phyloP scores from a whole-genome alignment of 2,888 invertebrate genomes.

The Hypomecis atomaria region DNA sequence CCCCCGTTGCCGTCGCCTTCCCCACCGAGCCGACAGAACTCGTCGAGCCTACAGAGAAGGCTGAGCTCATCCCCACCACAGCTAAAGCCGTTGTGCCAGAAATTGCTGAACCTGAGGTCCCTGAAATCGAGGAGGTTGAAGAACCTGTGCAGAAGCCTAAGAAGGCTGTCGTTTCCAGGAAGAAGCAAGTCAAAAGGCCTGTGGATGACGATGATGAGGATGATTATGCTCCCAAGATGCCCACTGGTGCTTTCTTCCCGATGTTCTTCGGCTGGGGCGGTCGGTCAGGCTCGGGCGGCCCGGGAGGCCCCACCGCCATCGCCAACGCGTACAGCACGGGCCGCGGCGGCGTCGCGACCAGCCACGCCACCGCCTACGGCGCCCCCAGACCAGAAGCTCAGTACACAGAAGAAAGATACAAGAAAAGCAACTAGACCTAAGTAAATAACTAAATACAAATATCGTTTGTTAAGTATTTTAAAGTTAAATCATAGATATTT shows the following conservation, averaged over 20 bases:
- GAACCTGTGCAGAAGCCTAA: conserved; percentile 63
- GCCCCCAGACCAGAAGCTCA: conserved; percentile 79
- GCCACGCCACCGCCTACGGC: conserved; percentile 90
- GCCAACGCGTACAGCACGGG: conserved; percentile 90
- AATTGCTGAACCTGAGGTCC: conserved; percentile 66
- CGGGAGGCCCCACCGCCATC: conserved; percentile 87
- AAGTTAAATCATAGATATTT: conserved; percentile 27
- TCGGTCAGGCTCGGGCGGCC: conserved; percentile 64
- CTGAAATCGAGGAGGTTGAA: conserved; percentile 70
- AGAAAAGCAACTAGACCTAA: conserved; percentile 46
- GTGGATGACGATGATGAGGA: conserved; percentile 81
- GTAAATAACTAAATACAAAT: conserved; percentile 40
- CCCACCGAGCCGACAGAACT: conserved; percentile 63
- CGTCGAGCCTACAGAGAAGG: conserved; percentile 67
- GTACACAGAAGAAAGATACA: conserved; percentile 50
- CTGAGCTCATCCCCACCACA: conserved; percentile 63
- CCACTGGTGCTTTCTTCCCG: conserved; percentile 87
- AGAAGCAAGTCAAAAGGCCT: conserved; percentile 71
- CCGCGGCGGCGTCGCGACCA: conserved; percentile 88
- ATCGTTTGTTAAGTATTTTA: conserved; percentile 35
- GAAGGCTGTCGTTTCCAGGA: conserved; percentile 65
- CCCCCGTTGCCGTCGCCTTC: conserved; percentile 52
- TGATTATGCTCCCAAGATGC: conserved; percentile 73
- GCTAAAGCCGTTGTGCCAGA: conserved; percentile 63
- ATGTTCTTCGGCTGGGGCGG: conserved; percentile 85